Conservation (phyloP, 2,113 vertebrate species). For the Mormyrus lacerda region DNA sequence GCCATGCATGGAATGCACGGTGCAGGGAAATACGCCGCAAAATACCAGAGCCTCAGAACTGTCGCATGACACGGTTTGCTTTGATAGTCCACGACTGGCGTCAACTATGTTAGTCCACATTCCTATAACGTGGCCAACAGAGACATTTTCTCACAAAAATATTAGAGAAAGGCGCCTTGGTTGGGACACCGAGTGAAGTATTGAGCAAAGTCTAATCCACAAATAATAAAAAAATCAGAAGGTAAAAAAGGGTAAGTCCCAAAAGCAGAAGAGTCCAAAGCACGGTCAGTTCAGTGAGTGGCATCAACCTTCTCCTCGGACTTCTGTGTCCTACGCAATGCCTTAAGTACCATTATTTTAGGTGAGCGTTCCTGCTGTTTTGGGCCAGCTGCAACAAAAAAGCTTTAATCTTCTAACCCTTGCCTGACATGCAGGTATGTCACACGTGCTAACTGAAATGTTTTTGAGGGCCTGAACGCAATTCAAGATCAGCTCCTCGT, state of each 20-base stretch:
- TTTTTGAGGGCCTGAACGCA: neutral
- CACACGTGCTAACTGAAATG: neutral
- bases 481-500: neutral
- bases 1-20: constrained; percentile 36
- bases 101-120: constrained; percentile 27
- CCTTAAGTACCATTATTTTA: neutral
- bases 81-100: constrained; percentile 27
- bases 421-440: neutral
- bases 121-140: constrained; percentile 17
- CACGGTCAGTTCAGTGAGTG: neutral
- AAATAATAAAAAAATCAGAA: constrained; percentile 1
- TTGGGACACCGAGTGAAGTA: constrained; percentile 18
- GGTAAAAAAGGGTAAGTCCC: neutral
- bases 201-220: constrained; percentile 29
- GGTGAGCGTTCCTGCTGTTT: neutral
- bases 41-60: constrained; percentile 1
- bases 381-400: neutral
- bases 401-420: neutral
- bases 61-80: constrained; percentile 29
- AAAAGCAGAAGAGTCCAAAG: neutral
- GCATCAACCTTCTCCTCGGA: neutral
- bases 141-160: constrained; percentile 8
- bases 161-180: constrained; percentile 24
- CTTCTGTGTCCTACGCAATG: neutral
- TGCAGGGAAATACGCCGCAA: constrained; percentile 32